These are phyloP conservation scores for Apus apus DNA, from an alignment of 2,113 vertebrate genomes.

Conservation along the genomic window DNA sequence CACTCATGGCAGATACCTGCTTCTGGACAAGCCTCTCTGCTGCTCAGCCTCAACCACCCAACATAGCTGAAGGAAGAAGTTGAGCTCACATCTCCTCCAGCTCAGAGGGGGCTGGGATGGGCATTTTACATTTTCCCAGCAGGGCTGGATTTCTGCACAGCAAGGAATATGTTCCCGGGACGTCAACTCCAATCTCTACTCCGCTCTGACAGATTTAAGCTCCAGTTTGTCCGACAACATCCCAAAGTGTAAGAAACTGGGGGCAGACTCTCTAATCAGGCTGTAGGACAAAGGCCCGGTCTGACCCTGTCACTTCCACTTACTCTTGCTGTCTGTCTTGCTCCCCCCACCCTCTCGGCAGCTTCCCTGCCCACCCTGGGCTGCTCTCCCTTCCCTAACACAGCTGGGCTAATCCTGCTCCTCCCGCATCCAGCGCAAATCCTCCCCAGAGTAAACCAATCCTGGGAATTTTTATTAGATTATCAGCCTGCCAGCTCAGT, in stretches of 20 bases:
- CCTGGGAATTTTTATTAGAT: slow-evolving; percentile 89
- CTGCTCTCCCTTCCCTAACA: slow-evolving; percentile 75
- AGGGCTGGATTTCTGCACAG: slow-evolving; percentile 77
- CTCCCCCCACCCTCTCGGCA: slow-evolving; percentile 75
- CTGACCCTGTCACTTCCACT: slow-evolving; percentile 97
- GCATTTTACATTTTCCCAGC: slow-evolving; percentile 73
- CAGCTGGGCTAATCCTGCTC: slow-evolving; percentile 88
- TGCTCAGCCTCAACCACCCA: neutral
- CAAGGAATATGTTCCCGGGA: slow-evolving; percentile 78
- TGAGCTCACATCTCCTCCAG: slow-evolving; percentile 15
- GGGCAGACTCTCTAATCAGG: slow-evolving; percentile 93
- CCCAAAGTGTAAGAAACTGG: slow-evolving; percentile 94
- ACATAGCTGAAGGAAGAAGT: neutral
- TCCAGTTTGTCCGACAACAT: slow-evolving; percentile 91
- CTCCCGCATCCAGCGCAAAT: slow-evolving; percentile 84
- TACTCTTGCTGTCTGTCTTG: slow-evolving; percentile 90
- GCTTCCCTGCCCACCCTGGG: slow-evolving; percentile 73
- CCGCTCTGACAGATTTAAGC: slow-evolving; percentile 87
- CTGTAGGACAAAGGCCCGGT: slow-evolving; percentile 92
- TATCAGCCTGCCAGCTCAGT: slow-evolving; percentile 78
- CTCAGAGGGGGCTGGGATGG: slow-evolving; percentile 28
- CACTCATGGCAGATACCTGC: neutral
- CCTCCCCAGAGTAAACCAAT: slow-evolving; percentile 89
- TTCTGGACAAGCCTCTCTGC: neutral
- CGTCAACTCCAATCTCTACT: slow-evolving; percentile 79